Evolutionary conservation across 2,888 invertebrate species (phyloP).

Genomic region (Dyspetes luteomarginatus): DNA sequence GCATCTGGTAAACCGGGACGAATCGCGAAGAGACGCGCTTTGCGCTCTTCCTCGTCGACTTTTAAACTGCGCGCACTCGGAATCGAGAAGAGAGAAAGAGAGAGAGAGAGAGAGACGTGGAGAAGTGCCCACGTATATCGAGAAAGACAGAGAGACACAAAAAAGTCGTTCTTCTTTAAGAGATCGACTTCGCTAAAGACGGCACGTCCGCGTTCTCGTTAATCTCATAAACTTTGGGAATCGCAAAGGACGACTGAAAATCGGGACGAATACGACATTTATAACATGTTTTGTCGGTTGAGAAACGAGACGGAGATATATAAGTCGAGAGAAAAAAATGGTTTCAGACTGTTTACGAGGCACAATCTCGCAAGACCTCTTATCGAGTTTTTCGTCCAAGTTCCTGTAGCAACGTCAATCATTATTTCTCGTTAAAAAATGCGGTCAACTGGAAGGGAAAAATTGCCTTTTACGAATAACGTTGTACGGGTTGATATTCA

Average conservation of each 20-base stretch:
- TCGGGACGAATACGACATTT: conserved; percentile 64
- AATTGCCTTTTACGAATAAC: not conserved
- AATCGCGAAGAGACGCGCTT: conserved; percentile 31
- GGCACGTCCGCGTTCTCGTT: conserved; percentile 63
- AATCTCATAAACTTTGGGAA: conserved; percentile 64
- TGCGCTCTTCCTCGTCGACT: conserved; percentile 72
- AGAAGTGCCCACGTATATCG: no score
- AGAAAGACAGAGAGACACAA: conserved; percentile 54
- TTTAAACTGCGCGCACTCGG: conserved; percentile 68
- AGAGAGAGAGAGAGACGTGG: not conserved
- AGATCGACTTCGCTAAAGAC: conserved; percentile 9
- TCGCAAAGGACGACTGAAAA: conserved; percentile 51
- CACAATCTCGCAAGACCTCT: conserved; percentile 40
- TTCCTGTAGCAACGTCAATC: not conserved
- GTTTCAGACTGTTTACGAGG: conserved; percentile 57
- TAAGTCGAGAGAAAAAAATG: conserved; percentile 21
- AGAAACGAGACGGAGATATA: conserved; percentile 26
- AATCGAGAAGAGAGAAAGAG: conserved; percentile 12
- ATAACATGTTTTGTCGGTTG: conserved; percentile 63
- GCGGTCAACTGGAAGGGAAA: not conserved
- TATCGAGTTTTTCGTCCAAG: not conserved
- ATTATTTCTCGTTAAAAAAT: not conserved
- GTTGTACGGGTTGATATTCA: not conserved
- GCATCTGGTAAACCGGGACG: conserved; percentile 57
- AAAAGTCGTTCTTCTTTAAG: conserved; percentile 68